Conservation (phyloP, 1,140 invertebrate genomes). For the Pseudomyrmex sp. region DNA sequence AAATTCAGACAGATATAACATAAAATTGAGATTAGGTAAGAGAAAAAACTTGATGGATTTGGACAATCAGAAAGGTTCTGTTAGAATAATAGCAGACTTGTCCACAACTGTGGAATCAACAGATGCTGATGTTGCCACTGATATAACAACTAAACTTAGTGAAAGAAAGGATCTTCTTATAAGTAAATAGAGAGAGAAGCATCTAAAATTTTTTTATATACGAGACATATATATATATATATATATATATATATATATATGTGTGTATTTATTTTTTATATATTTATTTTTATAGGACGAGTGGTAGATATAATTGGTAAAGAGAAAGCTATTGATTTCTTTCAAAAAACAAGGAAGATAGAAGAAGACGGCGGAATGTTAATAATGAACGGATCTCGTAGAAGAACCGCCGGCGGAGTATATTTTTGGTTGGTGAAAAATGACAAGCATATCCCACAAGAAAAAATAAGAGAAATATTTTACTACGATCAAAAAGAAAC, state of each 20-base stretch:
- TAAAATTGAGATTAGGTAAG: constrained; percentile 86
- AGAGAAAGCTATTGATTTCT: constrained; percentile 90
- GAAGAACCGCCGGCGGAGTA: constrained; percentile 93
- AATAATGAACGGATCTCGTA: constrained; percentile 92
- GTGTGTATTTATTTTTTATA: no score
- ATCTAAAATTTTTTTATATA: not conserved
- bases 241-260: no score
- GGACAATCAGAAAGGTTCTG: constrained; percentile 83
- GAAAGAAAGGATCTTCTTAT: constrained; percentile 90
- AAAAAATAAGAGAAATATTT: constrained; percentile 91
- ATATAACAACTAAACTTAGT: constrained; percentile 89
- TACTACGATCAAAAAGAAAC: constrained; percentile 87
- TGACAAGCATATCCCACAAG: constrained; percentile 89
- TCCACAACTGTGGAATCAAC: constrained; percentile 83
- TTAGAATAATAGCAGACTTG: constrained; percentile 86
- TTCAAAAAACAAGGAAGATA: constrained; percentile 91
- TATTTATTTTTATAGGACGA: constrained; percentile 86
- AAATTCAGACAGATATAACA: constrained; percentile 86
- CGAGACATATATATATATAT: no score
- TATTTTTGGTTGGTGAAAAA: constrained; percentile 93
- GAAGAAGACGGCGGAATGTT: constrained; percentile 94
- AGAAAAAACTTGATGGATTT: constrained; percentile 84
- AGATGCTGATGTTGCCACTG: constrained; percentile 87
- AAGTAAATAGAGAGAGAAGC: constrained; percentile 83
- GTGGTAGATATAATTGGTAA: constrained; percentile 90